A percentile compares a stretch with the other conserved stretches of the same genome.
phyloP scores from a whole-genome alignment of 2,888 invertebrate genomes.

The Drosophila dives region DNA sequence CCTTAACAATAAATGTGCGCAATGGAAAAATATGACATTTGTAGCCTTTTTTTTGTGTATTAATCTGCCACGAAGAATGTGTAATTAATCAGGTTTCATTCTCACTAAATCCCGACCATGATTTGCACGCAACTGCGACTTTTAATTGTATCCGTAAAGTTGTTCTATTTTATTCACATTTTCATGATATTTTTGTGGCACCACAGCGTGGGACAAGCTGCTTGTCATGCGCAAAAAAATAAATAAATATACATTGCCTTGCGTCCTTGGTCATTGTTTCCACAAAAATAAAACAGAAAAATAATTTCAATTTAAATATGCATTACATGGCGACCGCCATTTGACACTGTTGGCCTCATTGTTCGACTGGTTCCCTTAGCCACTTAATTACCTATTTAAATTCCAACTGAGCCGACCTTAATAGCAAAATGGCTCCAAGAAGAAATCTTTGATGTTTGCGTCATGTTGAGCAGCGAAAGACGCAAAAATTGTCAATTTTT shows the following conservation, averaged over 20 bases:
- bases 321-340: constrained; percentile 50
- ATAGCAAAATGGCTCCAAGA: constrained; percentile 12
- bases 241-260: constrained; percentile 66
- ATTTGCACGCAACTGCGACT: constrained; percentile 67
- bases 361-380: constrained; percentile 14
- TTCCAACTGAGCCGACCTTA: constrained; percentile 62
- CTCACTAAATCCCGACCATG: constrained; percentile 75
- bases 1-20: constrained; percentile 47
- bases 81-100: constrained; percentile 77
- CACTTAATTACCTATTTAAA: constrained; percentile 70
- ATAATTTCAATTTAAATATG: constrained; percentile 75
- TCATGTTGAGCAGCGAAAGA: constrained; percentile 28
- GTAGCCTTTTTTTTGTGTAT: constrained; percentile 57
- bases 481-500: constrained; percentile 26
- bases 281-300: constrained; percentile 26
- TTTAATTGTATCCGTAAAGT: constrained; percentile 20
- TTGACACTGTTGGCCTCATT: constrained; percentile 35
- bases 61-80: constrained; percentile 50
- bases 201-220: constrained; percentile 38
- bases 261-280: constrained; percentile 26
- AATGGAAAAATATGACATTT: constrained; percentile 68
- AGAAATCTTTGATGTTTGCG: constrained; percentile 24
- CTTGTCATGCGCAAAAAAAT: constrained; percentile 32
- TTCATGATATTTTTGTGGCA: constrained; percentile 30
- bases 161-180: constrained; percentile 55